A percentile compares a stretch with the other conserved stretches of the same genome.
Conservation (phyloP, 2,797 vertebrate genomes). For the Sarcophilus harrisii region DNA sequence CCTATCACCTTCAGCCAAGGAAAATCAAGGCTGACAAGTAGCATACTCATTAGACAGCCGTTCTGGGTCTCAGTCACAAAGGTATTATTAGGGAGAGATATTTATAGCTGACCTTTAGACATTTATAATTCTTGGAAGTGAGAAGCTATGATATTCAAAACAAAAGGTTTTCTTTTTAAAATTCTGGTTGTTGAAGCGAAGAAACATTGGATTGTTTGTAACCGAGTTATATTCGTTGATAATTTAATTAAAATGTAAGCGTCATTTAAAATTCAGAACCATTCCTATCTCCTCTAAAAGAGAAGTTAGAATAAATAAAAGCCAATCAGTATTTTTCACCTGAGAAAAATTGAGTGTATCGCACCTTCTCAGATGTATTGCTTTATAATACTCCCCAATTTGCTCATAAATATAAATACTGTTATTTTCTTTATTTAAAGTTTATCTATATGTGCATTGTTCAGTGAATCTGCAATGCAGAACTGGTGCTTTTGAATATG, state of each 20-base stretch:
- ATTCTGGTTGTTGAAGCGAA: slow-evolving; percentile 59
- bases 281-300: slow-evolving; percentile 46
- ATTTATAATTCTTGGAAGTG: slow-evolving; percentile 75
- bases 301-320: slow-evolving; percentile 15
- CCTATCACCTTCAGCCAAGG: slow-evolving; percentile 53
- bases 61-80: slow-evolving; percentile 68
- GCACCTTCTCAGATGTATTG: slow-evolving; percentile 48
- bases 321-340: slow-evolving; percentile 45
- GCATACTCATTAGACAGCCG: slow-evolving; percentile 70
- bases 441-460: slow-evolving; percentile 53
- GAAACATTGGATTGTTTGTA: slow-evolving; percentile 70
- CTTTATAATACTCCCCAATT: slow-evolving; percentile 48
- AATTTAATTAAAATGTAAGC: slow-evolving; percentile 36
- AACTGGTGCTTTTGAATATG: slow-evolving; percentile 23
- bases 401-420: background rate
- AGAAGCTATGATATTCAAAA: slow-evolving; percentile 72
- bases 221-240: slow-evolving; percentile 68
- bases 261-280: slow-evolving; percentile 29
- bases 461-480: slow-evolving; percentile 50
- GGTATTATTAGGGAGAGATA: slow-evolving; percentile 80
- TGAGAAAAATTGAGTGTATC: slow-evolving; percentile 55
- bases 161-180: slow-evolving; percentile 71
- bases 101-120: slow-evolving; percentile 85
- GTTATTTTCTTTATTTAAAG: background rate
- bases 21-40: slow-evolving; percentile 74